These are phyloP conservation scores for Ormyrus thymus DNA, from an alignment of 2,888 invertebrate genomes.

Conservation along the genomic window DNA sequence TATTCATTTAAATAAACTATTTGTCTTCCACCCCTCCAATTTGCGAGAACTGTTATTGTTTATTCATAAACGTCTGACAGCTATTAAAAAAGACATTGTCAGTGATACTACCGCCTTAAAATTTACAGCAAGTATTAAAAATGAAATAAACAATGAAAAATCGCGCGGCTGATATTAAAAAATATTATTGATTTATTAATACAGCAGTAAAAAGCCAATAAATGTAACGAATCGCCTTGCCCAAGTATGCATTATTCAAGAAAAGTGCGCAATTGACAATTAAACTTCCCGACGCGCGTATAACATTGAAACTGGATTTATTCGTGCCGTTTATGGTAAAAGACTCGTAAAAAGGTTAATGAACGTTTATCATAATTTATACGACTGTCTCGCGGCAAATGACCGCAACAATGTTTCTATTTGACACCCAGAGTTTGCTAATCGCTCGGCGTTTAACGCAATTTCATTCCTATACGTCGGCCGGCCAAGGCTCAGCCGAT, in stretches of 20 bases:
- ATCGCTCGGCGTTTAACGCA: not conserved
- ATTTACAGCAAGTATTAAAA: too few relatives aligned
- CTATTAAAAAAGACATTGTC: too few relatives aligned
- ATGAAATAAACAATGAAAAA: too few relatives aligned
- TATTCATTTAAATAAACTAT: too few relatives aligned
- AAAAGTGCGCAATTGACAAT: not conserved
- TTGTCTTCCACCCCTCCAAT: too few relatives aligned
- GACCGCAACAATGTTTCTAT: not conserved
- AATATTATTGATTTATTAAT: too few relatives aligned
- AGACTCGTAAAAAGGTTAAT: constrained; percentile 5
- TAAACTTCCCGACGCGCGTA: not conserved
- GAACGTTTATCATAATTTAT: constrained; percentile 32
- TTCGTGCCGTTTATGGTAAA: not conserved
- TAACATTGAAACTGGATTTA: constrained; percentile 6
- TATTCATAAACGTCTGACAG: too few relatives aligned
- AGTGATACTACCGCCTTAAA: too few relatives aligned
- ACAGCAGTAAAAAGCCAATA: not conserved
- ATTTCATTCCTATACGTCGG: not conserved
- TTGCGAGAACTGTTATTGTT: too few relatives aligned
- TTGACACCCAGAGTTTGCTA: not conserved
- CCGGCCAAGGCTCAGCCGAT: constrained; percentile 6
- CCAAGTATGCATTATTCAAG: constrained; percentile 9
- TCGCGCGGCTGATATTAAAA: too few relatives aligned
- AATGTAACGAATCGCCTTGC: not conserved
- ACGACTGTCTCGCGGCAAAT: not conserved